Base-by-base conservation (phyloP, 2,888 invertebrate species). In the Melanostoma scalare region DNA sequence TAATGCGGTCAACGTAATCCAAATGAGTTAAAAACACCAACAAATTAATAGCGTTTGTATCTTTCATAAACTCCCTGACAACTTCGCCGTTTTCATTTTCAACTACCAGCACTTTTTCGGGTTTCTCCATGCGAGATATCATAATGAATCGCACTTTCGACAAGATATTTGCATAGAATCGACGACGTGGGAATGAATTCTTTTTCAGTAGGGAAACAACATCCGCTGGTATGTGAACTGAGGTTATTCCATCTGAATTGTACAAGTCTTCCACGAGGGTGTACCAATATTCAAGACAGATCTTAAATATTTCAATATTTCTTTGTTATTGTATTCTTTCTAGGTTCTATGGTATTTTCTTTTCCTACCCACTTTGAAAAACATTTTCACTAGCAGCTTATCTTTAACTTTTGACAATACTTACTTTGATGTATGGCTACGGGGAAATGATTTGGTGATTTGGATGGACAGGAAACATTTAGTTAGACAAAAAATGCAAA, bases 51-150 rank as follows among this genome's bases (percentile, higher is more conserved):
- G 99, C 97, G 93, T 99, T 99, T 44, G 99, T 99, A 92, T 99
- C 99, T 92, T 99, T 99, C 98, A 99, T 99, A n/a, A 99, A 99
- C 91, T 99, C 99, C 85, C 99, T 93, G 6, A 99, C 99, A 80
- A 99, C 92, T 99, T 99, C 99, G 48, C 99, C 99, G 92, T 99
- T 99, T 90, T 99, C 99, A 92, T 99, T 99, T 92, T 99, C 99
- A 48, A 99, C 99, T 55, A 99, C 98, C 81, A 99, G 93, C 42
- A 99, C 99, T 92, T 99, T 99, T 92, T 99, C 99, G 0, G 99
- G 99, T 91, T 99, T 99, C 20, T 99, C 99, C 99, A 99, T 99
- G n/a, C n/a, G n/a, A n/a, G n/a, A n/a, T n/a, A n/a, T n/a, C n/a
- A n/a, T n/a, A n/a, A n/a, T n/a, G n/a, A n/a, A n/a, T n/a, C n/a